Evolutionary conservation across 2,113 vertebrate genomes (phyloP).

Genomic region (Oxyura jamaicensis): DNA sequence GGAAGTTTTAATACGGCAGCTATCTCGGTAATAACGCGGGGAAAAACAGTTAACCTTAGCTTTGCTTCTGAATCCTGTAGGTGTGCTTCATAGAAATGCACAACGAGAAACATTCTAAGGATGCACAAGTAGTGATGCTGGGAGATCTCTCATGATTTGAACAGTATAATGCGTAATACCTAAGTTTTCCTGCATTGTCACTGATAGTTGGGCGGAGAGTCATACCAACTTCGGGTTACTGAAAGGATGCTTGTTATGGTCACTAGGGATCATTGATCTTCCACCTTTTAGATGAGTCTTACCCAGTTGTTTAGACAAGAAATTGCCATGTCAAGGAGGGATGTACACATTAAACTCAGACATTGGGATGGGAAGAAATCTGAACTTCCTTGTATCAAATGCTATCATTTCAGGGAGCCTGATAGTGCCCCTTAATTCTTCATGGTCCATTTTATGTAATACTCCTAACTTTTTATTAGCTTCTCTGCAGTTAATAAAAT

Average conservation of each 20-base stretch:
- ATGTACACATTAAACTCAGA: neutral
- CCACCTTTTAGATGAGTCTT: neutral
- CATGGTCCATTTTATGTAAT: neutral
- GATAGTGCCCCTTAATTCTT: neutral
- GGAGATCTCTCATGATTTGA: neutral
- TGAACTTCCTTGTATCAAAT: neutral
- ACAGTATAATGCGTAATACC: neutral
- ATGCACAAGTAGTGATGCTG: neutral
- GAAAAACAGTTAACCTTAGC: constrained; percentile 19
- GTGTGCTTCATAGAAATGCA: neutral
- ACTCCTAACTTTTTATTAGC: neutral
- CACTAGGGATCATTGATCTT: neutral
- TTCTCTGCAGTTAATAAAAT: neutral
- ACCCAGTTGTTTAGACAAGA: neutral
- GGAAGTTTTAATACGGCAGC: constrained; percentile 62
- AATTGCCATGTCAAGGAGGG: neutral
- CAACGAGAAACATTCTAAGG: neutral
- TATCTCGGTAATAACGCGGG: constrained; percentile 51
- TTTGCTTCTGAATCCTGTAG: constrained; percentile 35
- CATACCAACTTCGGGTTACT: neutral
- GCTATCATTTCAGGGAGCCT: neutral
- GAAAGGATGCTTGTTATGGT: neutral
- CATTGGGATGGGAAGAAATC: neutral
- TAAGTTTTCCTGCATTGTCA: neutral
- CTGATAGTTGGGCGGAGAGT: neutral